Base-by-base conservation (phyloP, 1,140 invertebrate genomes). In the Adoxophyes honmai region DNA sequence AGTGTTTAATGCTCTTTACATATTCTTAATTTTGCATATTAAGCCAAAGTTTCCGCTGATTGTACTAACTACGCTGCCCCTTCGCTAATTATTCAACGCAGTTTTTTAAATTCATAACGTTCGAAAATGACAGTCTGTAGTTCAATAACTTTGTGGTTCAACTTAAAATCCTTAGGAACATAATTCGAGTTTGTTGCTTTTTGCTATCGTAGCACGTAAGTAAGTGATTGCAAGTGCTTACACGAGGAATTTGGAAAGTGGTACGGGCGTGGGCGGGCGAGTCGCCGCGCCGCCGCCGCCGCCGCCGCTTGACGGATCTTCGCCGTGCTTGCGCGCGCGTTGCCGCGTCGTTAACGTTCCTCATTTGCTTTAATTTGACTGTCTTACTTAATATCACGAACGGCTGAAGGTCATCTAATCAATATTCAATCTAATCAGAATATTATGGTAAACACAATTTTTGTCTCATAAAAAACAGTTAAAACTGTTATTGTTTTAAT, bases 211-310 rank as follows among this genome's bases (percentile, higher is more conserved):
- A 28, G 61, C 66, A 70, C 60, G 66, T 67, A 73, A 66, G 62
- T 70, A 80, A 71, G 64, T 70, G 73, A 82, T 83, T 84, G 84
- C 78, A 77, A 69, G 68, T 66, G 75, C 71, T 81, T 73, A 75
- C 75, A 73, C 63, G 68, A 78, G 77, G 84, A 85, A 87, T 87
- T 87, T 85, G 84, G 84, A 87, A 87, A 87, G 84, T 79, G 72
- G 81, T 75, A 77, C 73, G 64, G 44, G 73, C 76, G 84, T 87
- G 75, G 84, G 84, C 80, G 84, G 84, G 78, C 84, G 59, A 76
- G 84, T 78, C 66, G 69, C 21, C 53, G 34, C 34, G 34, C 1
- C 34, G 34, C 34, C n/a, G 8, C 8, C 42, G 55, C 60, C 71
- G 74, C 62, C 73, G 73, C 75, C 64, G 78, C 75, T 78, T 83